phyloP scores from a whole-genome alignment of 2,113 vertebrate species.

The Pachycephala philippinensis region DNA sequence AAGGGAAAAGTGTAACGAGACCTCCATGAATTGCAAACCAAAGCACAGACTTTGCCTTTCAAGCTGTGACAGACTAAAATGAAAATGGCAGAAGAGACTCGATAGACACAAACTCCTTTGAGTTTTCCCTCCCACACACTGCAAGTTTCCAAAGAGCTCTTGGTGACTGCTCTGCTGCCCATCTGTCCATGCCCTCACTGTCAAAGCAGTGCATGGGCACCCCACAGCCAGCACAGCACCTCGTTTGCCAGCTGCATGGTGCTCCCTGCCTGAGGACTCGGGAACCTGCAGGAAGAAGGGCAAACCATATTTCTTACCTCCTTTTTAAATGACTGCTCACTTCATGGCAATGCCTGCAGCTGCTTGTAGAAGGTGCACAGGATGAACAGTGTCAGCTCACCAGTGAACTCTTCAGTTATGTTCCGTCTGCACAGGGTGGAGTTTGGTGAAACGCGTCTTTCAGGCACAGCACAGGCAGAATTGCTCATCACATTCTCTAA shows the following conservation, averaged over 20 bases:
- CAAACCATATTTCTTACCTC: background rate
- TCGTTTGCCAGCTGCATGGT: background rate
- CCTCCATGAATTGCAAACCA: background rate
- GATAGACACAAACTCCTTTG: background rate
- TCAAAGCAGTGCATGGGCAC: background rate
- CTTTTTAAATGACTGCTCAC: background rate
- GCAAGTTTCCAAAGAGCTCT: background rate
- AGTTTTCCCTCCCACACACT: background rate
- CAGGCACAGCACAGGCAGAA: background rate
- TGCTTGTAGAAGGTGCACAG: background rate
- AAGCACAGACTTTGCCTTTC: background rate
- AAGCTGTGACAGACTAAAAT: background rate
- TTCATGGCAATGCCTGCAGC: background rate
- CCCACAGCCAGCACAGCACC: background rate
- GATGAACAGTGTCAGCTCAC: background rate
- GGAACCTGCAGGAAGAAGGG: background rate
- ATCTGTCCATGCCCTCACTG: background rate
- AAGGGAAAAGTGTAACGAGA: background rate
- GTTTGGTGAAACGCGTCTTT: background rate
- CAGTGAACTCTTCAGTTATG: rapidly evolving
- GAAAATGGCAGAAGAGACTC: background rate
- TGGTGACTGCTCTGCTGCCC: background rate
- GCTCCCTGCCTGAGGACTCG: background rate
- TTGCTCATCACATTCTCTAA: background rate
- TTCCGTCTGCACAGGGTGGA: background rate